phyloP scores from a whole-genome alignment of 1,140 invertebrate genomes.

The Bombus waltoni region DNA sequence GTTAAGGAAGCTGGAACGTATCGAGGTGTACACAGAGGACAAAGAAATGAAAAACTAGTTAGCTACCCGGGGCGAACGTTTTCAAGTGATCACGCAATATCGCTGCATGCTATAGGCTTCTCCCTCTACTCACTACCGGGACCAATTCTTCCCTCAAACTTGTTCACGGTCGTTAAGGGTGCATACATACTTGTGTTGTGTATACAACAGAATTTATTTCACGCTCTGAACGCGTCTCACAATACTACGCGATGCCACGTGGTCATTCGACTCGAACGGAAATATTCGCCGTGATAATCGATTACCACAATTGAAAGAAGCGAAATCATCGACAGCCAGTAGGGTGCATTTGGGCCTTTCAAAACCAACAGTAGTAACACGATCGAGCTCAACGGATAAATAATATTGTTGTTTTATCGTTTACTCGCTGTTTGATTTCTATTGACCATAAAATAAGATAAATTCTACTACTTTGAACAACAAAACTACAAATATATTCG shows the following conservation, averaged over 20 bases:
- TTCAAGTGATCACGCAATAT: constrained; percentile 22
- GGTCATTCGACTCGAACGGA: constrained; percentile 51
- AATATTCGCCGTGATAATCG: constrained; percentile 70
- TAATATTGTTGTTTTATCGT: no score
- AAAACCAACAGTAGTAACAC: background rate
- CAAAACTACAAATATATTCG: no score
- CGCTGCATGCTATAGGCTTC: constrained; percentile 52
- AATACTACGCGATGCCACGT: constrained; percentile 43
- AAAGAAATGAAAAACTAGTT: constrained; percentile 64
- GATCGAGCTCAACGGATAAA: background rate
- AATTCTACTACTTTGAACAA: no score
- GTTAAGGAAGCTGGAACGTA: no score
- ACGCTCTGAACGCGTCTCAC: constrained; percentile 50
- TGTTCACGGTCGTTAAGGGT: constrained; percentile 55
- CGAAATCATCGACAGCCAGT: constrained; percentile 59
- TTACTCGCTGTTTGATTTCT: no score
- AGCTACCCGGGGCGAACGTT: constrained; percentile 49
- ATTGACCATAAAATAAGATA: no score
- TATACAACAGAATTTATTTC: constrained; percentile 75
- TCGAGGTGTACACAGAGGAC: constrained; percentile 11
- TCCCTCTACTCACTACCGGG: constrained; percentile 19
- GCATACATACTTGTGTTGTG: constrained; percentile 53
- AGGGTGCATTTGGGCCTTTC: constrained; percentile 7
- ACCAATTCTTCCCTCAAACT: constrained; percentile 49
- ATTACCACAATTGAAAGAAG: constrained; percentile 70